Base-by-base conservation (phyloP, 2,113 vertebrate species). In the Hypanus sabinus region DNA sequence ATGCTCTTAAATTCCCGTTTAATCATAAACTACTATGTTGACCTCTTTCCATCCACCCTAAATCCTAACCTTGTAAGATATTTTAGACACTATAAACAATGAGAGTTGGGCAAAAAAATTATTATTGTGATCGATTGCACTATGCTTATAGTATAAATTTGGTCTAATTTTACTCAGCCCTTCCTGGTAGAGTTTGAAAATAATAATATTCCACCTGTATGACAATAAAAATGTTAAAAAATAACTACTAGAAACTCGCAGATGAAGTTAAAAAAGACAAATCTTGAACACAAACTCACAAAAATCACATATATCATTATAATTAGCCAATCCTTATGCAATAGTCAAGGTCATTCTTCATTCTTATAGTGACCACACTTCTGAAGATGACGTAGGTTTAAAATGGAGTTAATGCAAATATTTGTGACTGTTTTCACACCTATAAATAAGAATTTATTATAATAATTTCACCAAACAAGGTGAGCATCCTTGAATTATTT, bases 381-480 rank as follows among this genome's bases (percentile, higher is more conserved):
- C 33, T 16, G 57, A 65, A 68, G 18, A 91, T 22, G 70, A 70
- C 30, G 0, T 83, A 10, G n/a, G 18, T 70, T 92, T 65, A 92
- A 92, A 38, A 70, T 92, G 18, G 22, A n/a, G 65, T 2, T 18
- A 92, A 30, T 36, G n/a, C 68, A 91, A 90, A 62, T 68, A 65
- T 65, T 14, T 55, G 38, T 83, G 30, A 24, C 57, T 36, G 62
- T 38, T 0, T 92, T 38, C 16, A 70, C n/a, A 68, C 18, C 36
- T 36, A 18, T 33, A 70, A 68, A 91, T 87, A 87, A 60, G 14
- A 92, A 71, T 92, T 92, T 38, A 92, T 65, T 92, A 71, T 68
- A 91, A 68, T 91, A 33, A 57, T 85, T 85, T 83, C 46, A 38
- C 12, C n/a, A 46, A 46, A 81, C 11, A 55, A 36, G 20, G n/a